Conservation (phyloP, 2,113 vertebrate genomes). For the Tragelaphus buxtoni region DNA sequence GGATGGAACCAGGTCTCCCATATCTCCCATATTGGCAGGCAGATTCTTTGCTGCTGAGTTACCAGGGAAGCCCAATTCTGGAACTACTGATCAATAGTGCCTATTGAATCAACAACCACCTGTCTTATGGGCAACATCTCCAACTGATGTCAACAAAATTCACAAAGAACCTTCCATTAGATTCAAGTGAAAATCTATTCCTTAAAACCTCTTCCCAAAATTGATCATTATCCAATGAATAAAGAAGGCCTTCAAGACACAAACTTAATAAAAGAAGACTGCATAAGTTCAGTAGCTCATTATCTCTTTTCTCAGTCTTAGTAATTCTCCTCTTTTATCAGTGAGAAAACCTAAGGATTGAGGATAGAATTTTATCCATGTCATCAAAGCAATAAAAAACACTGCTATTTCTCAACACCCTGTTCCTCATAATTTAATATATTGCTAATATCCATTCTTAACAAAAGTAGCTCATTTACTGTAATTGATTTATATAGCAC, state of each 20-base stretch:
- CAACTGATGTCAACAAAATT: not conserved
- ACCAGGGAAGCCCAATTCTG: not conserved
- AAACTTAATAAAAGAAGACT: not conserved
- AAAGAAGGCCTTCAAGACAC: not conserved
- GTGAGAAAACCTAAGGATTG: not conserved
- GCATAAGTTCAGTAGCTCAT: not conserved
- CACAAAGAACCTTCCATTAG: not conserved
- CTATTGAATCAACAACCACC: not conserved
- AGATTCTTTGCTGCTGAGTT: not conserved
- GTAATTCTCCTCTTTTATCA: not conserved
- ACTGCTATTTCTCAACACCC: not conserved
- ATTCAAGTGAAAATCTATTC: not conserved
- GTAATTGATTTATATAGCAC: not conserved
- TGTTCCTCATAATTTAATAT: not conserved
- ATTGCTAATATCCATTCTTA: not conserved
- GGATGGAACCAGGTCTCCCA: not conserved
- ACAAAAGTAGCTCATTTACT: not conserved
- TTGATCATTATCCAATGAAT: not conserved
- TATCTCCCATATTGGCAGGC: not conserved
- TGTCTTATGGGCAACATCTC: not conserved
- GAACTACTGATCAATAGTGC: not conserved
- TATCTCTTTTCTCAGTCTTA: not conserved
- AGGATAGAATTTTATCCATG: not conserved
- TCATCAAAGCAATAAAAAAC: not conserved
- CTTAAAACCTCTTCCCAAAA: not conserved